A percentile compares a stretch with the other conserved stretches of the same genome.
Conservation (phyloP, 1,140 invertebrate species). For the Heterodera schachtii region DNA sequence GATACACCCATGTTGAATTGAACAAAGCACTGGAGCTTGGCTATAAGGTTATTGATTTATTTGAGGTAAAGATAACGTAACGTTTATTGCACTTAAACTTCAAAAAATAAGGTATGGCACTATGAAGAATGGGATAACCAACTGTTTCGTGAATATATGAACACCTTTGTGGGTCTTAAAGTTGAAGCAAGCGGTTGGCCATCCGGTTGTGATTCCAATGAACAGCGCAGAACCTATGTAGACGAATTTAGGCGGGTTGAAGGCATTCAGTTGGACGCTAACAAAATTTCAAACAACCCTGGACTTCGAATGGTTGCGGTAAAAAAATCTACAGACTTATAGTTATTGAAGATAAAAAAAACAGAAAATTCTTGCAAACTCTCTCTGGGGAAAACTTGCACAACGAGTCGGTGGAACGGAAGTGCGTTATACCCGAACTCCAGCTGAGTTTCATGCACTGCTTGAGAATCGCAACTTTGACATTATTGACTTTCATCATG, state of each 20-base stretch:
- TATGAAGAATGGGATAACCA: conserved; percentile 14
- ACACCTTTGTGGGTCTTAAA: too few species aligned
- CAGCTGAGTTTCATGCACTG: neutral
- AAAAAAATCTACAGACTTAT: too few species aligned
- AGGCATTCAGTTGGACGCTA: neutral
- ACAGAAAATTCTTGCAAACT: neutral
- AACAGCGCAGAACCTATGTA: neutral
- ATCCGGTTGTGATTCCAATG: neutral
- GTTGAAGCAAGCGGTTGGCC: conserved; percentile 1
- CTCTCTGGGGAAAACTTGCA: neutral
- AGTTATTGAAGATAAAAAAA: neutral
- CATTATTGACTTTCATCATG: conserved; percentile 2
- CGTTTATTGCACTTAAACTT: too few species aligned
- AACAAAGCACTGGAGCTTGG: too few species aligned
- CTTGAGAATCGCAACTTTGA: neutral
- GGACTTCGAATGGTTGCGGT: conserved; percentile 5
- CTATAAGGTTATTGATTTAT: neutral
- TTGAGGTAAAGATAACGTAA: neutral
- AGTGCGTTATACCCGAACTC: neutral
- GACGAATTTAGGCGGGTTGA: neutral
- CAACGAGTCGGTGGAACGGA: conserved; percentile 11
- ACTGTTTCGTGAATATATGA: neutral
- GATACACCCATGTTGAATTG: neutral
- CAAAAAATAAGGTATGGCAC: neutral
- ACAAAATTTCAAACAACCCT: neutral